Evolutionary conservation across 2,888 invertebrate species (phyloP), one percentile per base, ranked within the genome.

Genomic region (Pseudolycoriella hygida): DNA sequence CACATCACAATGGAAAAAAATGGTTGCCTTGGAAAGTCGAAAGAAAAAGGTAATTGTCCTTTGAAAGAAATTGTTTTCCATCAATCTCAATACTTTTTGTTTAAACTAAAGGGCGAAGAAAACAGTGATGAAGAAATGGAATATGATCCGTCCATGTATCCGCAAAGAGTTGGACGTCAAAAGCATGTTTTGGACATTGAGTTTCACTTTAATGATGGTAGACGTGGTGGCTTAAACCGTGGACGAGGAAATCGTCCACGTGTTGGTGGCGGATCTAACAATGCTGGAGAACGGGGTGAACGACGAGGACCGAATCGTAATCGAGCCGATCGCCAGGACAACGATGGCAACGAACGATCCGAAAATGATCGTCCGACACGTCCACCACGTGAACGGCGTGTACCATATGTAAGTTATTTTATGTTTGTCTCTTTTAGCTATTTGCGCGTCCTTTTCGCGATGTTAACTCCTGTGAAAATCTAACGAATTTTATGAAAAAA

Each of bases 1-100:
- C 64, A 73, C 80, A 44, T 76, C 77, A 46, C 88, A 90, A 67
- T 93, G 92, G 92, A 92, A 90, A 68, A 88, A 84, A 59, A 82
- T 87, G 77, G 80, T 83, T 54, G 74, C 78, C 57, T 70, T 88
- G 48, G 80, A 80, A 63, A 77, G 73, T 60, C 81, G 80, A 57
- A 82, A 81, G 61, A 81, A 80, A 60, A 82, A 77, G 50, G 73
- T 65, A 47, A 62, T 60, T 49, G 17, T 41, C 34, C 15, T 17
- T 19, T 17, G 17, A 18, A 11, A 40, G 15, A 11, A n/a, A 31
- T 17, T 18, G 10, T 18, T 10, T 19, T 17, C 3, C 10, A 5
- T 10, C 4, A 32, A 17, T 12, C 47, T 59, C 54, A 43, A 51
- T 39, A 14, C 15, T 30, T 42, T 19, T 45, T 19, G 43, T 19